A percentile compares a stretch with the other conserved stretches of the same genome.
These are phyloP conservation scores for Orius insidiosus DNA, from an alignment of 1,140 invertebrate genomes.

Conservation along the genomic window DNA sequence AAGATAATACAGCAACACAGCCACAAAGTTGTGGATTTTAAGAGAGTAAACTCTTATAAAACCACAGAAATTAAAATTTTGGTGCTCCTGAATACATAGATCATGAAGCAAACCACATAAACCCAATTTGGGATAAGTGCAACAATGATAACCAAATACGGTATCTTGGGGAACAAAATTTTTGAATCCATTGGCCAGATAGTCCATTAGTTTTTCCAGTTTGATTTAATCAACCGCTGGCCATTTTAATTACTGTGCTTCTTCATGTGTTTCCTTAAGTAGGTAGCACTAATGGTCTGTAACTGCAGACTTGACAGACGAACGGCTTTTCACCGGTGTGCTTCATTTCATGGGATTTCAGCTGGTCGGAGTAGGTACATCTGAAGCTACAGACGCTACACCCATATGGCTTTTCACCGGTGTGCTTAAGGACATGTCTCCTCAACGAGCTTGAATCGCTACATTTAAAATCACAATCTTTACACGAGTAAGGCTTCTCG, in stretches of 20 bases:
- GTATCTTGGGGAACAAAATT: too few relatives aligned
- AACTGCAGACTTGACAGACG: conserved; percentile 38
- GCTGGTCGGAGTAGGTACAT: conserved; percentile 52
- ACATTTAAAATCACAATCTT: conserved; percentile 31
- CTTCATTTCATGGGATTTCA: conserved; percentile 36
- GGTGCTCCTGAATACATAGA: too few relatives aligned
- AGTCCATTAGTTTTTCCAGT: too few relatives aligned
- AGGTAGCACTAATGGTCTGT: conserved; percentile 30
- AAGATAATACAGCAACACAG: too few relatives aligned
- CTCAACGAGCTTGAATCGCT: conserved; percentile 24
- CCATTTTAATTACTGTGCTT: not conserved
- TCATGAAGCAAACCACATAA: too few relatives aligned
- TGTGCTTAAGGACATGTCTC: conserved; percentile 40
- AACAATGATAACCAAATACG: too few relatives aligned
- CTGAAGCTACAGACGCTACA: conserved; percentile 50
- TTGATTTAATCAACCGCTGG: too few relatives aligned
- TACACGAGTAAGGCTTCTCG: conserved; percentile 47
- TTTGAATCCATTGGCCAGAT: too few relatives aligned
- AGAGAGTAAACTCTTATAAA: too few relatives aligned
- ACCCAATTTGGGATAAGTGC: too few relatives aligned
- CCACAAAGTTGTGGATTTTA: too few relatives aligned
- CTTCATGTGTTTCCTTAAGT: conserved; percentile 7
- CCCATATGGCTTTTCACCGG: conserved; percentile 38
- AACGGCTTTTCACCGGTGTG: conserved; percentile 42
- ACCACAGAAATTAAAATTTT: too few relatives aligned